Conservation (phyloP, 2,113 vertebrate genomes). For the Bombycilla garrulus region DNA sequence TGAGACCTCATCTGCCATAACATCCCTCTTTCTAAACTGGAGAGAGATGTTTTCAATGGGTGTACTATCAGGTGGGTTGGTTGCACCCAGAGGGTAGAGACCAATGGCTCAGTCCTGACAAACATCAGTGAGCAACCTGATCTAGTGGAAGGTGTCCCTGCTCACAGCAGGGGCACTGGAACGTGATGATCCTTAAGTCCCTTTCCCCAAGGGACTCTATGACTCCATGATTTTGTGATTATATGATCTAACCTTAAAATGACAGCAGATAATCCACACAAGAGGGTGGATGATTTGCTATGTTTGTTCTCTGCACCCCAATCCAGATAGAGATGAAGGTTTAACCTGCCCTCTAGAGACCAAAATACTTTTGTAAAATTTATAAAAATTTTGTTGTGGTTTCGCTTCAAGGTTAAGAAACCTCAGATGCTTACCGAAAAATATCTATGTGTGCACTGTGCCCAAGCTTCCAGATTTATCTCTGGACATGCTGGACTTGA, state of each 20-base stretch:
- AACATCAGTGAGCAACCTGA: neutral
- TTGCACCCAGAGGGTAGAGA: neutral
- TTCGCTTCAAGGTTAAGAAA: neutral
- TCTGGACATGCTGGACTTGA: neutral
- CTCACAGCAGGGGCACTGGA: neutral
- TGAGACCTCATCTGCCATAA: neutral
- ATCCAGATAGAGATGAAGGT: neutral
- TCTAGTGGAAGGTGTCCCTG: neutral
- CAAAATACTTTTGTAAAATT: neutral
- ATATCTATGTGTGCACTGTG: neutral
- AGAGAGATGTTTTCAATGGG: too few species aligned
- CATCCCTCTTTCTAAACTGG: neutral
- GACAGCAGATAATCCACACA: neutral
- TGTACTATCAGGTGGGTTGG: neutral
- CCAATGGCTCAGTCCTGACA: neutral
- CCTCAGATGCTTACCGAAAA: neutral
- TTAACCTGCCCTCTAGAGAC: neutral
- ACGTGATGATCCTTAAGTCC: neutral
- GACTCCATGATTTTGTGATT: neutral
- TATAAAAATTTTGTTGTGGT: neutral
- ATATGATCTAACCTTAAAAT: neutral
- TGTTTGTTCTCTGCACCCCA: neutral
- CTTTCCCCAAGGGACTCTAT: neutral
- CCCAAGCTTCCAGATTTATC: neutral
- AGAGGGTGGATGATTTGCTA: neutral